These are phyloP conservation scores for Drosophila algonquin DNA, from an alignment of 2,888 invertebrate genomes.

Conservation along the genomic window DNA sequence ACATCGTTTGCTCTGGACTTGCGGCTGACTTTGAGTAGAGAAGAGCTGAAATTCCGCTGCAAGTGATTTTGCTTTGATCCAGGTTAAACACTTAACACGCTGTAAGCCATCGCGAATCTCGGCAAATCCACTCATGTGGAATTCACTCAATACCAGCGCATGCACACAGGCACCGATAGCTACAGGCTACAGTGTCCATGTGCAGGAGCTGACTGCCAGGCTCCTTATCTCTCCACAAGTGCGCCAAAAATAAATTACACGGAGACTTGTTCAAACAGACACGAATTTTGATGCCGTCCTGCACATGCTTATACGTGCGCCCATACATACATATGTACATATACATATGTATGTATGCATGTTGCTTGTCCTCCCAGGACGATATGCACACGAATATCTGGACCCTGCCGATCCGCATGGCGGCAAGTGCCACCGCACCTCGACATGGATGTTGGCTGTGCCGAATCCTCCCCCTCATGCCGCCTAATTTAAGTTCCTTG, in stretches of 20 bases:
- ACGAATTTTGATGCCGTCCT: slow-evolving; percentile 28
- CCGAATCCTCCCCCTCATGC: slow-evolving; percentile 5
- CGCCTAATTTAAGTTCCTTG: slow-evolving; percentile 57
- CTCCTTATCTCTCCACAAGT: slow-evolving; percentile 46
- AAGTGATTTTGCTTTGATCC: slow-evolving; percentile 70
- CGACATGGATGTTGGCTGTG: slow-evolving; percentile 1
- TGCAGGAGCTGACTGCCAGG: slow-evolving; percentile 14
- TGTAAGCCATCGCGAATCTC: slow-evolving; percentile 69
- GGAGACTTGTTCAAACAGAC: slow-evolving; percentile 48
- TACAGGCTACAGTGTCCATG: slow-evolving; percentile 14
- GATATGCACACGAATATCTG: slow-evolving; percentile 32
- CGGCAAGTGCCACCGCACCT: slow-evolving; percentile 12
- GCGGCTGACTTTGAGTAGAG: background rate
- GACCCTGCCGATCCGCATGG: slow-evolving; percentile 57
- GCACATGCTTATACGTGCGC: background rate
- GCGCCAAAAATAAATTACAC: slow-evolving; percentile 70
- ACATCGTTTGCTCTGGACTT: slow-evolving; percentile 2
- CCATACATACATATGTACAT: background rate
- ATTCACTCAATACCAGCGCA: slow-evolving; percentile 66
- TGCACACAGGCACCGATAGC: slow-evolving; percentile 14
- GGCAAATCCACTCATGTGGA: slow-evolving; percentile 69
- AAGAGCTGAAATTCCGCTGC: slow-evolving; percentile 25
- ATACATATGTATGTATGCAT: background rate
- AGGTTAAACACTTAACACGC: slow-evolving; percentile 71
- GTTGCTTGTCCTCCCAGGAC: slow-evolving; percentile 2